Evolutionary conservation across 2,888 invertebrate species (phyloP), one percentile per base, ranked within the genome.

Genomic region (Minunthozetes semirufus): DNA sequence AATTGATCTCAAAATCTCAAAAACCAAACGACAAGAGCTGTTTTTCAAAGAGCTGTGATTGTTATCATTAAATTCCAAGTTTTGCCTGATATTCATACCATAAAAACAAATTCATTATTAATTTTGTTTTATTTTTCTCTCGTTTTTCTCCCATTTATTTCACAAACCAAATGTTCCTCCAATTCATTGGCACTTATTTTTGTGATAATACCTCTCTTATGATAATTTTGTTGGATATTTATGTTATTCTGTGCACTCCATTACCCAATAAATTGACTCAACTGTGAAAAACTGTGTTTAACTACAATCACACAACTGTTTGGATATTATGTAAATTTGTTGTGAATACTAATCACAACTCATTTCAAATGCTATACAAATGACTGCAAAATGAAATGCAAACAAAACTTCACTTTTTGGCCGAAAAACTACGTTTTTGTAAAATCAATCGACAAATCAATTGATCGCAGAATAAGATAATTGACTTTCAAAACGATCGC

Each of bases 401-500:
- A 50, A 50, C 46, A n/a, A 17, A n/a, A 50, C 11, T 42, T 42
- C 8, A 19, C 5, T 59, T 59, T 59, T 27, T 13, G 2, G 29
- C 15, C 9, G 3, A 27, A 50, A 50, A 50, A n/a, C 11, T 2
- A 19, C 50, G 48, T 50, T n/a, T 19, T 50, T n/a, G n/a, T 50
- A 6, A 11, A n/a, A 50, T 1, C 11, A 17, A 29, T 17, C 9
- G 13, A 27, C 8, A 27, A 27, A 27, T 13, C 59, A 59, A 59
- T 13, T 17, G 59, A 56, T 11, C 29, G 1, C 19, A 66, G 66
- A 42, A 42, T 66, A 29, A 42, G 72, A 72, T 77, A 76, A 73
- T 80, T 77, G 78, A 86, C 77, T 78, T 83, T 76, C 89, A 88
- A 82, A 86, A 88, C 75, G 87, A 87, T 77, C 85, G 89, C 78